A percentile compares a stretch with the other conserved stretches of the same genome.
Evolutionary conservation across 2,113 vertebrate genomes (phyloP).

Genomic region (Mola mola): DNA sequence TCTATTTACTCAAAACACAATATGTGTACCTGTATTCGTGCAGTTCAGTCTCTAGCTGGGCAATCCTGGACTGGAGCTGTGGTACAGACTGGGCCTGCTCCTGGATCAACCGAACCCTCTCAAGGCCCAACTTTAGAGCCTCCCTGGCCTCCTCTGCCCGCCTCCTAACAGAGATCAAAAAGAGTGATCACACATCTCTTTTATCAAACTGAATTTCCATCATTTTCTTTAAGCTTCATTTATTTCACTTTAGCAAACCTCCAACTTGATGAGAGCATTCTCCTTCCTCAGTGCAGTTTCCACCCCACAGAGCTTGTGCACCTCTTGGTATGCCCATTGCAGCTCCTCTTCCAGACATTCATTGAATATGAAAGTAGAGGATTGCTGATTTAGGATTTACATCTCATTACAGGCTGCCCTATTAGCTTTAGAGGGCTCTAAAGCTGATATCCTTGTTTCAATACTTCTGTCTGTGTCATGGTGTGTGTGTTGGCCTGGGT

Average conservation of each 20-base stretch:
- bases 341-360: conserved; percentile 80
- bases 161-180: conserved; percentile 55
- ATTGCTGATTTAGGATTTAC: no score
- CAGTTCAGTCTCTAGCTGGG: conserved; percentile 72
- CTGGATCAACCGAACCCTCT: conserved; percentile 78
- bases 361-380: conserved; percentile 79
- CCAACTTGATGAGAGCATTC: conserved; percentile 75
- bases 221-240: background rate
- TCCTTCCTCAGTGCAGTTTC: conserved; percentile 70
- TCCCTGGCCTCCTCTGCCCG: conserved; percentile 78
- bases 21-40: conserved; percentile 67
- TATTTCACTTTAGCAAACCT: background rate
- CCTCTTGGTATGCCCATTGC: conserved; percentile 67
- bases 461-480: no score
- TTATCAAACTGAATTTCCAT: no score
- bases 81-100: conserved; percentile 72
- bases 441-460: no score
- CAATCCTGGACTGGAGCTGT: conserved; percentile 69
- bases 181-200: background rate
- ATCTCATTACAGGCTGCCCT: no score
- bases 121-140: conserved; percentile 73
- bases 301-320: conserved; percentile 59
- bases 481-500: no score
- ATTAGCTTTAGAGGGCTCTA: no score
- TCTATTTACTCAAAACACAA: background rate